Conservation (phyloP, 2,113 vertebrate genomes). For the Dipodomys merriami region DNA sequence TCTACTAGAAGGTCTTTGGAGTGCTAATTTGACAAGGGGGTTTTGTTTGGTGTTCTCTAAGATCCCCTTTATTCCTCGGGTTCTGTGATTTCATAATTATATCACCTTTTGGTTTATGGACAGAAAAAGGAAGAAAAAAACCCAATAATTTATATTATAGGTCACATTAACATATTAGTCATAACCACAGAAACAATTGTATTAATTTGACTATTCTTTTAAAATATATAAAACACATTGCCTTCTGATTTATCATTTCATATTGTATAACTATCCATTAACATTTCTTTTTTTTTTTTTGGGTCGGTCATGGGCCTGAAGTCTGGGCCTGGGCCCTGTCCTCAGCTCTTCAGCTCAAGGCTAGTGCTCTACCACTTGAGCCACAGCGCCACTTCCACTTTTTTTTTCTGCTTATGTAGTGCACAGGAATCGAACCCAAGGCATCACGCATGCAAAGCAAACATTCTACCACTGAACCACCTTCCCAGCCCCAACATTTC, state of each 20-base stretch:
- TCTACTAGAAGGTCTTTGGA: neutral
- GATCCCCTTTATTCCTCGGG: neutral
- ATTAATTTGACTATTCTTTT: constrained; percentile 32
- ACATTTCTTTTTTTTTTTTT: neutral
- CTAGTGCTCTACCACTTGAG: too few species aligned
- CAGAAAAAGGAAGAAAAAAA: constrained; percentile 27
- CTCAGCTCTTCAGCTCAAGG: too few species aligned
- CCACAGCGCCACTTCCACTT: too few species aligned
- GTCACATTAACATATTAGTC: neutral
- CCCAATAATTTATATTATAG: neutral
- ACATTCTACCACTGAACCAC: too few species aligned
- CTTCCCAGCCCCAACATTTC: neutral
- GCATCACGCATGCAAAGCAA: too few species aligned
- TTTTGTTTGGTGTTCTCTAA: neutral
- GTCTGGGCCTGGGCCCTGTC: too few species aligned
- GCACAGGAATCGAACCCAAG: too few species aligned
- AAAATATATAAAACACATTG: neutral
- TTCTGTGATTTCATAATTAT: neutral
- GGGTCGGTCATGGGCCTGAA: too few species aligned
- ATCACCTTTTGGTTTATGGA: neutral
- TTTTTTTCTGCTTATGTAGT: too few species aligned
- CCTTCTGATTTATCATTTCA: neutral
- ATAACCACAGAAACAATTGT: neutral
- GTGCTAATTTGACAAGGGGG: neutral
- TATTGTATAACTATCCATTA: neutral